Base-by-base conservation (phyloP, 2,113 vertebrate genomes). In the Thoracochromis brauschi region DNA sequence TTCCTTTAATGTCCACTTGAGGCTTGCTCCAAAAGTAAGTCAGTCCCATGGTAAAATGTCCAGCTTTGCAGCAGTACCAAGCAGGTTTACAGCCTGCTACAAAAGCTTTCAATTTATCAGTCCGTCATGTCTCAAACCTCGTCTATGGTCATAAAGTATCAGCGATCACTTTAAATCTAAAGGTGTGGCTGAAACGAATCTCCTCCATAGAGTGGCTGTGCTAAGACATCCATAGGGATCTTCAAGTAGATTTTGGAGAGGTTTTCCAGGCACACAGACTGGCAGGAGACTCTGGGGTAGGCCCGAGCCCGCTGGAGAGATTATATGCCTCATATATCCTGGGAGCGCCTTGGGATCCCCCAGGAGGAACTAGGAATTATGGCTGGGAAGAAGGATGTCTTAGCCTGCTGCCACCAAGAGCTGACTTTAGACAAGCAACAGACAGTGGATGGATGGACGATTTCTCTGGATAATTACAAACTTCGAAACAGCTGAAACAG, bases 351-450 rank as follows among this genome's bases (percentile, higher is more conserved):
- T 38, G 60, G 33, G 60, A 65, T 65, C 4, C 60, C 10, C 60
- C 19, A 65, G 60, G 60, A 65, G 33, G 60, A 65, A 65, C 19
- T 21, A 65, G 33, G 33, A 71, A 42, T 14, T 71, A 40, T 71
- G 38, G n/a, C n/a, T 42, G 13, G 2, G 38, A 6, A 42, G 5
- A 71, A 26, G 65, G n/a, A 26, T 24, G 11, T 42, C 3, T 71
- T 42, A 16, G 65, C 38, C 65, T 42, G n/a, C 65, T 71, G 65
- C n/a, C 38, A 16, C 63, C 63, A 68, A 8, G 65, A 71, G 38
- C 65, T 42, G 13, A 71, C 19, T 68, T 73, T 21, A 45, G 68
- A 26, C n/a, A 26, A 45, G 21, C 5, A 42, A 42, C 13, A 73
- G 13, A 73, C 4, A 42, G 21, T 71, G 5, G 38, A 10, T 73